Percentiles rank a stretch among this genome's conserved stretches.
Evolutionary conservation across 2,797 vertebrate genomes (phyloP).

Genomic region (Phoeniculus purpureus): DNA sequence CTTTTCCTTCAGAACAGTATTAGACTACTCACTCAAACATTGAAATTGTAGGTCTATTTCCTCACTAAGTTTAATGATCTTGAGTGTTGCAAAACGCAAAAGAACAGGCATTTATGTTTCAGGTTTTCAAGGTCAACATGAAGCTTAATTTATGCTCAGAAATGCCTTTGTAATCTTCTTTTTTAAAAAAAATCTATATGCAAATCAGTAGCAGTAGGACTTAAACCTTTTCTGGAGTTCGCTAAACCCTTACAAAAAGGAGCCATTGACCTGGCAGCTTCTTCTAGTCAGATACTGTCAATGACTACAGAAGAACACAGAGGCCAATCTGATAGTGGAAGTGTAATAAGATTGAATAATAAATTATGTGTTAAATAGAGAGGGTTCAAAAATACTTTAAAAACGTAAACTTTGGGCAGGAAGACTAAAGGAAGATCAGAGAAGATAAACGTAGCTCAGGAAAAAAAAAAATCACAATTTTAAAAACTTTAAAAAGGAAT

Average conservation of each 20-base stretch:
- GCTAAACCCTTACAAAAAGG: background rate
- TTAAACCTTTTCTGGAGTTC: background rate
- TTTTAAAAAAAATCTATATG: background rate
- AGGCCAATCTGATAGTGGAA: background rate
- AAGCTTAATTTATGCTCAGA: background rate
- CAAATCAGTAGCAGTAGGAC: background rate
- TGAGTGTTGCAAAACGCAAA: background rate
- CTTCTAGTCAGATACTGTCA: background rate
- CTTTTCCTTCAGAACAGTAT: slow-evolving; percentile 13
- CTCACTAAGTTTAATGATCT: background rate
- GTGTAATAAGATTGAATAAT: background rate
- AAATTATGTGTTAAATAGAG: background rate
- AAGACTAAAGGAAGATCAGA: background rate
- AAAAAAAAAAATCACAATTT: background rate
- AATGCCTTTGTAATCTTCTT: background rate
- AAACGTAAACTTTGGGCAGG: background rate
- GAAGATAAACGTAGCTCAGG: background rate
- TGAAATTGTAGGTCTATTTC: background rate
- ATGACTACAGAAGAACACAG: background rate
- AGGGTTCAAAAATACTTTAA: background rate
- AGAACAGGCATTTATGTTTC: background rate
- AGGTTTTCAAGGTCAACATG: background rate
- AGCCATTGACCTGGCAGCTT: background rate
- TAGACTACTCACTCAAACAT: background rate
- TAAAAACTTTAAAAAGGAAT: background rate